Conservation (phyloP, 2,113 vertebrate genomes). For the Hippocampus abdominalis region DNA sequence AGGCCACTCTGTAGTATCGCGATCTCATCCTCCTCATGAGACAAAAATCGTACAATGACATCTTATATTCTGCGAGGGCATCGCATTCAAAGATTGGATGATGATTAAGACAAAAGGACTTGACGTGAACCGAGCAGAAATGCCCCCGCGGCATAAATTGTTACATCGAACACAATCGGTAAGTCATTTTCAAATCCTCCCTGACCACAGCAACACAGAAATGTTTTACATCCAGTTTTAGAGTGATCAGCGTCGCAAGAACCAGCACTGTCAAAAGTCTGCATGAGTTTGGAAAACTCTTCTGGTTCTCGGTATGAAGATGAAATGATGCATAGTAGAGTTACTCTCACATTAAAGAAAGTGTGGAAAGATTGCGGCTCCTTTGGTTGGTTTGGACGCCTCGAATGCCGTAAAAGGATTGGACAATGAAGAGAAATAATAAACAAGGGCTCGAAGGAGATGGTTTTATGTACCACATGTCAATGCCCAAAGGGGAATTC, state of each 20-base stretch:
- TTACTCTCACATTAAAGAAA: neutral
- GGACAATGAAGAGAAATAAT: conserved; percentile 8
- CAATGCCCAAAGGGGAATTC: conserved; percentile 32
- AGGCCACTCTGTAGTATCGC: too few relatives aligned
- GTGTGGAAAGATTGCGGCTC: conserved; percentile 5
- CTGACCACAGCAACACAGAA: neutral
- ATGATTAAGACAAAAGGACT: too few relatives aligned
- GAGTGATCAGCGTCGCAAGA: neutral
- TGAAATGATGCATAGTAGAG: neutral
- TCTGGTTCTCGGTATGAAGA: neutral
- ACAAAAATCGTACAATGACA: too few relatives aligned
- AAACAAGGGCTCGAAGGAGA: conserved; percentile 24
- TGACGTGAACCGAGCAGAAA: neutral
- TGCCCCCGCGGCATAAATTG: neutral
- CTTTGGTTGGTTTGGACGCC: conserved; percentile 11
- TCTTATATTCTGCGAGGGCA: too few relatives aligned
- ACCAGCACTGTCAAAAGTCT: neutral
- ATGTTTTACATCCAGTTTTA: neutral
- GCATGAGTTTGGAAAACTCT: neutral
- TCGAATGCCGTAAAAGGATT: conserved; percentile 3
- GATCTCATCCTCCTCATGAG: too few relatives aligned
- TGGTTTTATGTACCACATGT: conserved; percentile 26
- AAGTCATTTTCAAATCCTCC: neutral
- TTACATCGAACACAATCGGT: too few relatives aligned
- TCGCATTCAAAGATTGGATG: too few relatives aligned